phyloP scores from a whole-genome alignment of 2,113 vertebrate genomes.

The Gallinago jamesoni region DNA sequence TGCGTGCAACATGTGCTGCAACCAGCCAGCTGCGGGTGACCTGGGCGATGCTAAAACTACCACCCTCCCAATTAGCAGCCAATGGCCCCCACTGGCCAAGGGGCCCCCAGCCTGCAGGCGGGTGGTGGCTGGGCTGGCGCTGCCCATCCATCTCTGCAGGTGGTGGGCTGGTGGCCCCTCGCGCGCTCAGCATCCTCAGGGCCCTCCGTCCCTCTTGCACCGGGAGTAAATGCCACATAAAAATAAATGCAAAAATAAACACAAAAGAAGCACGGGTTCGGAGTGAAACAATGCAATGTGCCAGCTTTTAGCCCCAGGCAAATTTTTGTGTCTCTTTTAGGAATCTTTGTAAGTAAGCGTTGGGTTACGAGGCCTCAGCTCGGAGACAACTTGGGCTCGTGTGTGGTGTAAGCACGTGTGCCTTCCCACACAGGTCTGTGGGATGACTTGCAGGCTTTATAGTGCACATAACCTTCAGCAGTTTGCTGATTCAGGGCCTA shows the following conservation, averaged over 20 bases:
- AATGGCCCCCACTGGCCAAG: accelerated
- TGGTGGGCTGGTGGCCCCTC: neutral
- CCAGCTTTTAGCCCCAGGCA: neutral
- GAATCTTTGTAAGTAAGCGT: neutral
- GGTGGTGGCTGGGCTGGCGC: accelerated
- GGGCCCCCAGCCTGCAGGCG: neutral
- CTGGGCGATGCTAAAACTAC: accelerated
- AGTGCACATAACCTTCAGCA: neutral
- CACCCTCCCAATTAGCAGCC: neutral
- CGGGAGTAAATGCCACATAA: accelerated
- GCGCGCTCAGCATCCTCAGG: accelerated
- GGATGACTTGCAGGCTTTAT: neutral
- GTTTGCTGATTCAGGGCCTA: conserved; percentile 45
- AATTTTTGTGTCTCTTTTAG: neutral
- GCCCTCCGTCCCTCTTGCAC: accelerated
- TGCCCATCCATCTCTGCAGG: accelerated
- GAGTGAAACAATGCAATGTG: neutral
- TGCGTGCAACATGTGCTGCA: neutral
- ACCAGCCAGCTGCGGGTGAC: accelerated
- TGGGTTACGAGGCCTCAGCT: neutral
- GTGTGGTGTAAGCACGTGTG: neutral
- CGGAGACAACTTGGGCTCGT: neutral
- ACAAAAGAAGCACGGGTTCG: neutral
- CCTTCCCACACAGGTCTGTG: neutral
- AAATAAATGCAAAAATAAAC: neutral